Base-by-base conservation (phyloP, 1,140 invertebrate genomes). In the Papilio dardanus region DNA sequence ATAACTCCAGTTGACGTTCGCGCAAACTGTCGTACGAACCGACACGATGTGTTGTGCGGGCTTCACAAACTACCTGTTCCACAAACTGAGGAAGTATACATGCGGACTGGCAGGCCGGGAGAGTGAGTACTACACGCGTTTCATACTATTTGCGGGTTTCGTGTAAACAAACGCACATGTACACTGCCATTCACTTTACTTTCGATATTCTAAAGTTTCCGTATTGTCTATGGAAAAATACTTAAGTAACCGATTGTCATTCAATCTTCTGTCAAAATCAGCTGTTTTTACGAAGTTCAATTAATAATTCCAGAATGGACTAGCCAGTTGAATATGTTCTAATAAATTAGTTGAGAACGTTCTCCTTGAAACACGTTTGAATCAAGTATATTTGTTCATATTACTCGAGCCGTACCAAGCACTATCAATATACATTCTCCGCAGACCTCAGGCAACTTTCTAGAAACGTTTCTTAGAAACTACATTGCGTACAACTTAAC, bases 41-140 rank as follows among this genome's bases (percentile, higher is more conserved):
- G 78, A 86, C 86, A 86, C 80, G 77, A 92, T 92, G 91, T 92
- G 89, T 82, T 91, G 90, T 89, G 85, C 88, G 42, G 85, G 87
- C 80, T 89, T 89, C 80, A 89, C 86, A 74, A 88, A 88, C 81
- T 91, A 92, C 80, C 81, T 92, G 76, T 92, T 91, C 78, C 86
- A 89, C 82, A 92, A 90, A 83, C 84, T 93, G 71, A 84, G 89
- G 79, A 92, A 91, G 79, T 93, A 93, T 83, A 93, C 90, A 90
- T 93, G 89, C 86, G 91, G 90, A 85, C 81, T 90, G 28, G 84
- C 86, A 78, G 89, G 89, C 83, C 84, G 87, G 77, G 88, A 90
- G 88, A 92, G 91, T 93, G 82, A 93, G 91, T 93, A 86, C 12
- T 30, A 73, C 67, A 40, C 24, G 67, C 71, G 30, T 21, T 58